A percentile compares a stretch with the other conserved stretches of the same genome.
Evolutionary conservation across 2,888 invertebrate genomes (phyloP).

Genomic region (Lasioglossum vierecki): DNA sequence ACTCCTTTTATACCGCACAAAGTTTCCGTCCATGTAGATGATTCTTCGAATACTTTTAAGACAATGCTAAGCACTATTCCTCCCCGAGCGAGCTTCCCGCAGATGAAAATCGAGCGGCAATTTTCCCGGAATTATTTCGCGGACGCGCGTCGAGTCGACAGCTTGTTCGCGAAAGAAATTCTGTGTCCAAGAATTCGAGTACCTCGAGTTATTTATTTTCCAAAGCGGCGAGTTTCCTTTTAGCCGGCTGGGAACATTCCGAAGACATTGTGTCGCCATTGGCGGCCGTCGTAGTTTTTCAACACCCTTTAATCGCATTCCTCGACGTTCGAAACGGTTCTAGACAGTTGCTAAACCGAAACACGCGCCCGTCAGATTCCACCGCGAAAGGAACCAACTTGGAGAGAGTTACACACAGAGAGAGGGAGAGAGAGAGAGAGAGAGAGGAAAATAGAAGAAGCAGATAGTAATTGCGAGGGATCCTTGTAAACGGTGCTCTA

Average conservation of each 20-base stretch:
- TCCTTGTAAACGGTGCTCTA: conserved; percentile 50
- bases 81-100: not conserved
- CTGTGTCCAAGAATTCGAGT: not conserved
- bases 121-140: not conserved
- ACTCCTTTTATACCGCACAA: not conserved
- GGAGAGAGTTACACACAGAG: not conserved
- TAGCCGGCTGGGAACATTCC: conserved; percentile 18
- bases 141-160: not conserved
- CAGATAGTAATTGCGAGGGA: conserved; percentile 48
- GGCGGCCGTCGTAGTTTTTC: not conserved
- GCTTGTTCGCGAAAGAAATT: not conserved
- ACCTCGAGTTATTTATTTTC: not conserved
- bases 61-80: not conserved
- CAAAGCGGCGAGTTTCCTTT: not conserved
- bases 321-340: conserved; percentile 23
- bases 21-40: not conserved
- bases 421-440: not conserved
- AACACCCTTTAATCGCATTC: conserved; percentile 35
- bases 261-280: not conserved
- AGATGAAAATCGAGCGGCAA: not conserved
- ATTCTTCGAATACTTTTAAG: not conserved
- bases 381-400: conserved; percentile 3
- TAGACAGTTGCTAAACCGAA: conserved; percentile 28
- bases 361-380: conserved; percentile 28
- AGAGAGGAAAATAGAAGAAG: not conserved